A percentile compares a stretch with the other conserved stretches of the same genome.
These are phyloP conservation scores for Albula goreensis DNA, from an alignment of 2,113 vertebrate genomes.

Conservation along the genomic window DNA sequence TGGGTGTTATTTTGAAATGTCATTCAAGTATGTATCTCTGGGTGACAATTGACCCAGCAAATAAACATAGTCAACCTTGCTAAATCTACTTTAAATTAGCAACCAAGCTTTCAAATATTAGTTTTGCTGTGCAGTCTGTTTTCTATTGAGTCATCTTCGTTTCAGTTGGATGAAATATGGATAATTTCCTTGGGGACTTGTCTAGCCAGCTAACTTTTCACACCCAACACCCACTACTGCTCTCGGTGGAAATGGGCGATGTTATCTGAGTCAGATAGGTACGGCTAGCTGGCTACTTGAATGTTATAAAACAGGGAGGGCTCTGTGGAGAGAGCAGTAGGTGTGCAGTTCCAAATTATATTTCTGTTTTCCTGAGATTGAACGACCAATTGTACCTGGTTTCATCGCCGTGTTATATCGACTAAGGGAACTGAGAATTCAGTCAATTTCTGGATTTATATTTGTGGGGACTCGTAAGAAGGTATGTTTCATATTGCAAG, in stretches of 20 bases:
- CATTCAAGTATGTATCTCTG: too few relatives aligned
- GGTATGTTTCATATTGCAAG: background rate
- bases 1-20: too few relatives aligned
- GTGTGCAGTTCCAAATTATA: background rate
- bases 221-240: conserved; percentile 24
- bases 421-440: background rate
- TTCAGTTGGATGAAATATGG: background rate
- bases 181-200: conserved; percentile 4
- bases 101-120: background rate
- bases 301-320: conserved; percentile 7
- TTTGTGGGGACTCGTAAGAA: background rate
- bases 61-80: too few relatives aligned
- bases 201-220: conserved; percentile 22
- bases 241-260: conserved; percentile 11
- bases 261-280: conserved; percentile 2
- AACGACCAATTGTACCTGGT: background rate
- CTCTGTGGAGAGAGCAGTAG: background rate
- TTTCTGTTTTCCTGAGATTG: background rate
- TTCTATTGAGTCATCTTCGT: background rate
- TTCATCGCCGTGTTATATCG: background rate
- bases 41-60: too few relatives aligned
- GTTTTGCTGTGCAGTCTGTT: background rate
- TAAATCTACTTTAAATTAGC: too few relatives aligned
- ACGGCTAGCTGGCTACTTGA: background rate
- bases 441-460: background rate